Conservation (phyloP, 2,797 vertebrate genomes). For the Podarcis lilfordi region DNA sequence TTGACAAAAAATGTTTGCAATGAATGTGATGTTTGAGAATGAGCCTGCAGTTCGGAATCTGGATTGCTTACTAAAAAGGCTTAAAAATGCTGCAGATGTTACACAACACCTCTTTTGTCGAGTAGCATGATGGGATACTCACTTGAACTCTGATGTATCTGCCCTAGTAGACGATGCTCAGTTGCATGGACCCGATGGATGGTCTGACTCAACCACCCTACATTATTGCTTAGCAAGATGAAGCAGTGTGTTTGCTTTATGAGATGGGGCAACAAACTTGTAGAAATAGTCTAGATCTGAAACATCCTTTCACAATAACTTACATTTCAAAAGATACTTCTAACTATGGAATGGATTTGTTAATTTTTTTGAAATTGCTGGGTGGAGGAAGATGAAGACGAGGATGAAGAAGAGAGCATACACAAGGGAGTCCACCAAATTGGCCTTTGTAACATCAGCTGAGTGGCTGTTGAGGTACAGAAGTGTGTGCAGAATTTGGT, state of each 20-base stretch:
- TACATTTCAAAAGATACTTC: constrained; percentile 23
- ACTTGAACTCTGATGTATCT: constrained; percentile 22
- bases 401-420: no score
- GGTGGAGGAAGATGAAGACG: neutral
- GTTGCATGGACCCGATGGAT: no score
- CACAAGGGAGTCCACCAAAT: neutral
- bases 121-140: constrained; percentile 31
- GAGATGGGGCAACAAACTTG: constrained; percentile 37
- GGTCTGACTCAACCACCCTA: no score
- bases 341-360: no score
- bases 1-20: neutral
- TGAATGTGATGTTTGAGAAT: neutral
- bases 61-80: neutral
- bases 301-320: constrained; percentile 22
- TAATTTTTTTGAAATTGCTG: neutral
- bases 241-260: neutral
- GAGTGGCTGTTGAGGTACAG: neutral
- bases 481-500: neutral
- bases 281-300: constrained; percentile 14
- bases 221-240: no score
- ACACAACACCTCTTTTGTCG: constrained; percentile 21
- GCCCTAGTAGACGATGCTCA: no score
- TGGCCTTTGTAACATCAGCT: neutral
- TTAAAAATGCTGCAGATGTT: neutral
- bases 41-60: neutral